These are phyloP conservation scores for Chaenodraco wilsoni DNA, from an alignment of 2,797 vertebrate species.

Conservation along the genomic window DNA sequence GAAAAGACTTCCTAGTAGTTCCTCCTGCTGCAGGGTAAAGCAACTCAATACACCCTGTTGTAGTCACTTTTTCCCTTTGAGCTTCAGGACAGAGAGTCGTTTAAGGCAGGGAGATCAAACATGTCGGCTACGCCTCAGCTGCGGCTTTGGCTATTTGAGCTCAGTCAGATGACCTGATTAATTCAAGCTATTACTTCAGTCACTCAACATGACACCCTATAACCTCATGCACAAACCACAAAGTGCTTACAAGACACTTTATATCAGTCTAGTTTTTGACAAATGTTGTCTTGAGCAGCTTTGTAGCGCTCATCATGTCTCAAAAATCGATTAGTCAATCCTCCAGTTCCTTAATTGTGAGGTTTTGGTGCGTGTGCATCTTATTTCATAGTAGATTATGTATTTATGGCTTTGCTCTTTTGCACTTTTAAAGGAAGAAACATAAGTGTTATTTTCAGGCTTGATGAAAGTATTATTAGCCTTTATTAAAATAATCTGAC, in stretches of 20 bases:
- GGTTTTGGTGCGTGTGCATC: background rate
- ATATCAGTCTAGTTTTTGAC: background rate
- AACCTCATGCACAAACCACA: background rate
- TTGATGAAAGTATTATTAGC: background rate
- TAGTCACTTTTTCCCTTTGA: background rate
- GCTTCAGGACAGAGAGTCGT: background rate
- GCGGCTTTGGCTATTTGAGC: background rate
- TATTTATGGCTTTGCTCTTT: background rate
- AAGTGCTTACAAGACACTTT: background rate
- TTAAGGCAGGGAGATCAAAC: background rate
- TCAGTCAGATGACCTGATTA: constrained; percentile 19
- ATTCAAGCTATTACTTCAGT: constrained; percentile 14
- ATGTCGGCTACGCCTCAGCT: background rate
- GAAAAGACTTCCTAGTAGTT: background rate
- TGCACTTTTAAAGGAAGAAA: background rate
- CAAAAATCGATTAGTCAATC: background rate
- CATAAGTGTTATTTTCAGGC: background rate
- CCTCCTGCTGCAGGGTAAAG: background rate
- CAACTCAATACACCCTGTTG: constrained; percentile 3
- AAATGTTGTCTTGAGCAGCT: background rate
- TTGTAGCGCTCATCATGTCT: background rate
- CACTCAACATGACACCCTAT: constrained; percentile 8
- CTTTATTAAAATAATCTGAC: background rate
- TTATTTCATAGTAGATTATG: background rate
- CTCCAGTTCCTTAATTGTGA: background rate